These are phyloP conservation scores for Sebastes fasciatus DNA, from an alignment of 2,113 vertebrate genomes.

Conservation along the genomic window DNA sequence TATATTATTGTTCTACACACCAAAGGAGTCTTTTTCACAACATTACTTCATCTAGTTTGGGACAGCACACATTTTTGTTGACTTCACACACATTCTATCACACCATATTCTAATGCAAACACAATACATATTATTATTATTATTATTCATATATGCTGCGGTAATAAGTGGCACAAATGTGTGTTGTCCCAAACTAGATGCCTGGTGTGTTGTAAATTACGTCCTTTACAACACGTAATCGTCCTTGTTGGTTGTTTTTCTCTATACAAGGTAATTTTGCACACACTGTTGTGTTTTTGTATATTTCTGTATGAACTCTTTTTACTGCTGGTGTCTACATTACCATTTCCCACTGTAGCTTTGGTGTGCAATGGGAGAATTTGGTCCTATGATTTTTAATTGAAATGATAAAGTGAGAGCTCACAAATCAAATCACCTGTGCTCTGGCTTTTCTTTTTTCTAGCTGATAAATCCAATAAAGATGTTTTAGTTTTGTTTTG, in stretches of 20 bases:
- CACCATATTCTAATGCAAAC: not conserved
- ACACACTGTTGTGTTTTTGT: slow-evolving; percentile 51
- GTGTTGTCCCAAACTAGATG: slow-evolving; percentile 9
- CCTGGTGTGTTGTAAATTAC: slow-evolving; percentile 16
- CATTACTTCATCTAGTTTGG: slow-evolving; percentile 1
- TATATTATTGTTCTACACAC: slow-evolving; percentile 15
- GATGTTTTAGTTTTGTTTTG: slow-evolving; percentile 8
- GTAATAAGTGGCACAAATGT: slow-evolving; percentile 9
- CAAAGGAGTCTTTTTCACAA: slow-evolving; percentile 3
- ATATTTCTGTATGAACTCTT: slow-evolving; percentile 50
- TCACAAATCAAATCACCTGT: slow-evolving; percentile 21
- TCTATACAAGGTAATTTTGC: slow-evolving; percentile 26
- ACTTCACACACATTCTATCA: slow-evolving; percentile 1
- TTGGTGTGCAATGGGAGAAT: slow-evolving; percentile 29
- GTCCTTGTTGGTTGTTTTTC: slow-evolving; percentile 2
- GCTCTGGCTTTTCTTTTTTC: slow-evolving; percentile 29
- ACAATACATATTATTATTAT: not conserved
- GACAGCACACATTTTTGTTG: slow-evolving; percentile 10
- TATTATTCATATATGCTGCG: not conserved
- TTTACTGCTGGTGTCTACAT: slow-evolving; percentile 32
- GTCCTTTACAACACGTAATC: not conserved
- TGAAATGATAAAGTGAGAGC: slow-evolving; percentile 55
- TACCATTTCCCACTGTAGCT: slow-evolving; percentile 17
- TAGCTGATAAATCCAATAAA: slow-evolving; percentile 32
- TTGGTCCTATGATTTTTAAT: slow-evolving; percentile 20